phyloP scores from a whole-genome alignment of 2,797 vertebrate genomes.

The Sebastolobus alascanus region DNA sequence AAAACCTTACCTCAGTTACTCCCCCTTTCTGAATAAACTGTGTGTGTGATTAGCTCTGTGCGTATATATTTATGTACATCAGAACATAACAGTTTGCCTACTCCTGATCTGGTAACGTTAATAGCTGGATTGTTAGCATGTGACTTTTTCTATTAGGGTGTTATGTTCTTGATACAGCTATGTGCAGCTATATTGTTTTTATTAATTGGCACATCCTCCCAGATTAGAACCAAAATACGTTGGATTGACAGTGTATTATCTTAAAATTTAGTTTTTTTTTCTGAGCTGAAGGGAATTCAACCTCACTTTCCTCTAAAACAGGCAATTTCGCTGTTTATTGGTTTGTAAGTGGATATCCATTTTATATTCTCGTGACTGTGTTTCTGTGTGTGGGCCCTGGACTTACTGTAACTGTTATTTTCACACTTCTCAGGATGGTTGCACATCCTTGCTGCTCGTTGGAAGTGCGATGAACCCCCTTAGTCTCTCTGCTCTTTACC shows the following conservation, averaged over 20 bases:
- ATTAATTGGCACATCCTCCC: constrained; percentile 71
- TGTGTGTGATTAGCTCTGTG: constrained; percentile 68
- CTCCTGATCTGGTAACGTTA: constrained; percentile 77
- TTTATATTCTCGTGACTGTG: constrained; percentile 51
- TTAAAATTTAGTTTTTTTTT: constrained; percentile 34
- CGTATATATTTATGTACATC: constrained; percentile 78
- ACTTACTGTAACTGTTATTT: constrained; percentile 74
- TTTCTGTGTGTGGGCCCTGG: constrained; percentile 63
- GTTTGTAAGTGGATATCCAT: constrained; percentile 51
- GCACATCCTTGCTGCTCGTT: constrained; percentile 75
- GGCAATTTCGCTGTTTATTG: constrained; percentile 41
- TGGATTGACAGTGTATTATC: constrained; percentile 27
- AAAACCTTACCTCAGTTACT: constrained; percentile 79
- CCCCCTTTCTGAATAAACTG: constrained; percentile 68
- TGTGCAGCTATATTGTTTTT: constrained; percentile 74
- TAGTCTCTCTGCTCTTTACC: constrained; percentile 66
- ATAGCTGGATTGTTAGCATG: constrained; percentile 78
- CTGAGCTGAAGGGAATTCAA: constrained; percentile 63
- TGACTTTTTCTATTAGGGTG: constrained; percentile 72
- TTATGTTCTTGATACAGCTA: constrained; percentile 66
- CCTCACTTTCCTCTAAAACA: constrained; percentile 35
- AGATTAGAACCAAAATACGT: constrained; percentile 57
- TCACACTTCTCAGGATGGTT: constrained; percentile 75
- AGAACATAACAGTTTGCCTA: constrained; percentile 75
- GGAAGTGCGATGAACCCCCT: constrained; percentile 65